Evolutionary conservation across 2,113 vertebrate species (phyloP), one percentile per base, ranked within the genome.

Genomic region (Salminus brasiliensis): DNA sequence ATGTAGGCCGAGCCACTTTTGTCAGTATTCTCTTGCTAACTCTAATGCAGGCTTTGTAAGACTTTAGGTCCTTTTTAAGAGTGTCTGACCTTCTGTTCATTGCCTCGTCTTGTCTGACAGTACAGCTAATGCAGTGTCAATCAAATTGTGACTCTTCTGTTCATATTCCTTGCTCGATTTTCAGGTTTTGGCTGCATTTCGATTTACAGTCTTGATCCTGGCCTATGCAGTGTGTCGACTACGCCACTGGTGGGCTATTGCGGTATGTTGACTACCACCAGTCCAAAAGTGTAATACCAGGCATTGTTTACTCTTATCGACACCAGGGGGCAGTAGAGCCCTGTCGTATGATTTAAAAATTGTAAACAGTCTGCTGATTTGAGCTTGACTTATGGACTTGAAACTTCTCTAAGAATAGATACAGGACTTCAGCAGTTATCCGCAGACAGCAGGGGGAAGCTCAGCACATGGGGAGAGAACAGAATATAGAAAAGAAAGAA

Each of bases 161-260:
- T 18, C 1, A 6, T 13, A 29, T 18, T 57, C 45, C 23, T 47
- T 41, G 27, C 45, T 81, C 36, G 78, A 29, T 83, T 88, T 85
- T 13, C 79, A 98, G 97, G 90, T 98, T 73, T 92, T 99, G 89
- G 96, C 97, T 45, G 94, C 96, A 36, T 97, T 98, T 91, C 94
- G 97, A 85, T 99, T 98, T 84, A 94, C 95, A 71, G 87, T 93
- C 32, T 94, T 99, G 87, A 96, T 98, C 88, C 89, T 98, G 89
- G 96, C 95, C 1, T 99, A 98, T 87, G 98, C 97, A 16, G 92
- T 97, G 55, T 99, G 94, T 85, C 95, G 90, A 88, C 92, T 99
- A 32, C 94, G 90, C 63, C 98, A 99, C 79, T 99, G 98, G 98
- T 98, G 97, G 96, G 95, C 95, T 68, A 95, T 99, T 76, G 96